phyloP scores from a whole-genome alignment of 2,797 vertebrate genomes.

The Falco naumanni region DNA sequence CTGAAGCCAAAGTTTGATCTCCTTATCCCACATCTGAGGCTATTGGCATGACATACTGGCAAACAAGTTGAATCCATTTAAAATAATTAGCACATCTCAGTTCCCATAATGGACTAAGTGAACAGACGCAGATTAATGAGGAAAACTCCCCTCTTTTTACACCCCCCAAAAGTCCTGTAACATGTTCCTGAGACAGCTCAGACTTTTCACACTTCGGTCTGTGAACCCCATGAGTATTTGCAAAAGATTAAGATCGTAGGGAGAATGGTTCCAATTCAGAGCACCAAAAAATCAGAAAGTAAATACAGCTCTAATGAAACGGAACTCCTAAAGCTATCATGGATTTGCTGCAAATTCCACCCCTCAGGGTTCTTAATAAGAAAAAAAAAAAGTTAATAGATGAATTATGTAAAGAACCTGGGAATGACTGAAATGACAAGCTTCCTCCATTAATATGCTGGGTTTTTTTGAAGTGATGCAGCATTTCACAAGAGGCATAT shows the following conservation, averaged over 20 bases:
- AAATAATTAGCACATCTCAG: constrained; percentile 1
- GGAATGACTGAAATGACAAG: constrained; percentile 42
- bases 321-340: constrained; percentile 25
- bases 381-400: constrained; percentile 7
- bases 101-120: background rate
- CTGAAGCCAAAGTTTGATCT: background rate
- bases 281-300: constrained; percentile 25
- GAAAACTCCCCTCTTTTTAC: background rate
- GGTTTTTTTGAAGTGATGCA: constrained; percentile 22
- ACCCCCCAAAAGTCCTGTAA: background rate
- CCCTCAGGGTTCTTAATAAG: constrained; percentile 14
- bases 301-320: constrained; percentile 34
- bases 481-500: constrained; percentile 28
- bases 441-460: constrained; percentile 38
- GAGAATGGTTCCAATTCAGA: constrained; percentile 30
- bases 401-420: constrained; percentile 50
- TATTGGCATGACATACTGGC: rapidly evolving
- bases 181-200: background rate
- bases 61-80: background rate
- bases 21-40: background rate
- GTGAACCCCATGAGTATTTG: background rate
- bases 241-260: background rate
- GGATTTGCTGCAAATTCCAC: constrained; percentile 38
- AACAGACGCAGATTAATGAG: background rate
- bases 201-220: background rate